phyloP scores from a whole-genome alignment of 2,888 invertebrate genomes.

The Chymomyza fuscimana region DNA sequence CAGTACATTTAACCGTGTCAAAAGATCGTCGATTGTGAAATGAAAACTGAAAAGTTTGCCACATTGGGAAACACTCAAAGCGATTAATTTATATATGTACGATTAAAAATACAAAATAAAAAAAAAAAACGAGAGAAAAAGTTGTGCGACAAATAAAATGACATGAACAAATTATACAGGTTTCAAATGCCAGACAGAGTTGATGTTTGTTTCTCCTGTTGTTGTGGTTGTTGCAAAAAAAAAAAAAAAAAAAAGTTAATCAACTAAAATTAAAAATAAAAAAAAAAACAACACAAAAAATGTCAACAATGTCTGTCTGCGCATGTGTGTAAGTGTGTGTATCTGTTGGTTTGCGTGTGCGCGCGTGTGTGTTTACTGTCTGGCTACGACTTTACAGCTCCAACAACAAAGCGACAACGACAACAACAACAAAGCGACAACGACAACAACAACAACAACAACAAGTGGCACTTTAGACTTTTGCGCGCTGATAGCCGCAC shows the following conservation, averaged over 20 bases:
- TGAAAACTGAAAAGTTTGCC: neutral
- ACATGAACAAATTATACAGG: constrained; percentile 38
- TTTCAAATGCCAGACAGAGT: constrained; percentile 22
- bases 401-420: constrained; percentile 29
- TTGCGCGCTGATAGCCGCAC: constrained; percentile 67
- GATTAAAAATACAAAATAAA: neutral
- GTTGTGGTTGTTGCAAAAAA: constrained; percentile 5
- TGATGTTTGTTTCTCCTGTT: neutral
- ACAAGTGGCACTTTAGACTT: constrained; percentile 71
- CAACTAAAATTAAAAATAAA: constrained; percentile 44
- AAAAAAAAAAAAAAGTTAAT: constrained; percentile 51
- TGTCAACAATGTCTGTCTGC: constrained; percentile 54
- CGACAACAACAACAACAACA: constrained; percentile 51
- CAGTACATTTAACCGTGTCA: neutral
- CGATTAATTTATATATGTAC: neutral
- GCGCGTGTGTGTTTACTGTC: constrained; percentile 40
- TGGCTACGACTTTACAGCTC: constrained; percentile 52
- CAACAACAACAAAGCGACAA: constrained; percentile 31
- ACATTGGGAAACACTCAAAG: neutral
- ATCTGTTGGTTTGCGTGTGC: constrained; percentile 24
- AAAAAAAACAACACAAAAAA: constrained; percentile 33
- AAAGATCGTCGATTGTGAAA: neutral
- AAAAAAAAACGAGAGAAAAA: neutral
- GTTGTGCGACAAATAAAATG: constrained; percentile 20
- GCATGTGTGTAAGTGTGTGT: constrained; percentile 30